Evolutionary conservation across 1,140 invertebrate genomes (phyloP).

Genomic region (Drosophila hydei): DNA sequence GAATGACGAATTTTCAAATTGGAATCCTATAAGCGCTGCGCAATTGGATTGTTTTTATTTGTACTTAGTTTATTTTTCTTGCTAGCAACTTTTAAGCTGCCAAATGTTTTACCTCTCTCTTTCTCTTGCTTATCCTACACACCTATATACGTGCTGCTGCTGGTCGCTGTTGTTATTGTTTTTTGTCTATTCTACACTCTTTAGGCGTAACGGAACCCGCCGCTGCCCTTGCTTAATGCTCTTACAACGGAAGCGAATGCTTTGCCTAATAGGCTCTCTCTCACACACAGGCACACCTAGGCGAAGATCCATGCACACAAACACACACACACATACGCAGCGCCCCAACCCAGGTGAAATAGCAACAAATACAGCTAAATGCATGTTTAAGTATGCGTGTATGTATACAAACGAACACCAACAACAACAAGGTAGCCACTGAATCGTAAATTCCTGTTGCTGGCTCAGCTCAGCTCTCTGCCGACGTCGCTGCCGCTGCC

Average conservation of each 20-base stretch:
- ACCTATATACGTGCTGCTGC: constrained; percentile 12
- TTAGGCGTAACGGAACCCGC: constrained; percentile 60
- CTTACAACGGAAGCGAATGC: constrained; percentile 72
- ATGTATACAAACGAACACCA: constrained; percentile 20
- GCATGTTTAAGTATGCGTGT: neutral
- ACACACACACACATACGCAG: constrained; percentile 34
- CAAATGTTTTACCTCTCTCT: constrained; percentile 24
- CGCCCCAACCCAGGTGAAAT: constrained; percentile 49
- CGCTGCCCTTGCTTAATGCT: constrained; percentile 39
- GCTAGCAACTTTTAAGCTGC: constrained; percentile 26
- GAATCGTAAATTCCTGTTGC: constrained; percentile 81
- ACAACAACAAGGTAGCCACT: constrained; percentile 74
- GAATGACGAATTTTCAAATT: constrained; percentile 56
- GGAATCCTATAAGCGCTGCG: constrained; percentile 64
- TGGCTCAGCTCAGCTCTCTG: constrained; percentile 56
- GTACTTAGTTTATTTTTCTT: neutral
- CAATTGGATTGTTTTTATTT: constrained; percentile 20
- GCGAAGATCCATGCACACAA: constrained; percentile 54
- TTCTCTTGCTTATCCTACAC: constrained; percentile 63
- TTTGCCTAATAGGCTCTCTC: constrained; percentile 75
- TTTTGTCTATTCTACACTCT: constrained; percentile 62
- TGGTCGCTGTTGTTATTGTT: constrained; percentile 40
- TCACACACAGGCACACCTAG: constrained; percentile 39
- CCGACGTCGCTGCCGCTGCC: constrained; percentile 29
- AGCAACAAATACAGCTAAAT: constrained; percentile 46